Evolutionary conservation across 2,888 invertebrate genomes (phyloP).

Genomic region (Punctoribates punctum): DNA sequence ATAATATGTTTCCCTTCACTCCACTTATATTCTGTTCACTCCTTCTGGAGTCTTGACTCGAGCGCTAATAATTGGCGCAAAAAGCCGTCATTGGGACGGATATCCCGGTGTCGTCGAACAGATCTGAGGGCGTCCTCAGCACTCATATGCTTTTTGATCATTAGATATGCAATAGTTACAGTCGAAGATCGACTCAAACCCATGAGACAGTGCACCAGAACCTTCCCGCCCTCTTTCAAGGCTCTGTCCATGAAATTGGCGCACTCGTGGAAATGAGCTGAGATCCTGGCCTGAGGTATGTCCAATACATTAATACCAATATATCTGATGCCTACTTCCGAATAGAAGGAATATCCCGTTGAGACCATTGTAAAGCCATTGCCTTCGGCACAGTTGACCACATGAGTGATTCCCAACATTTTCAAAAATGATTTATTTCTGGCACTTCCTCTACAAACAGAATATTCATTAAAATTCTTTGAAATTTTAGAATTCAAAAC

Average conservation of each 20-base stretch:
- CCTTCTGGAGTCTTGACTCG: slow-evolving; percentile 49
- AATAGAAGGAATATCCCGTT: slow-evolving; percentile 71
- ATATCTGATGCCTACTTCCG: slow-evolving; percentile 66
- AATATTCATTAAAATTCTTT: neutral
- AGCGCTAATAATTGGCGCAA: slow-evolving; percentile 70
- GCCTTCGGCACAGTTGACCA: slow-evolving; percentile 81
- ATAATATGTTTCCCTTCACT: neutral
- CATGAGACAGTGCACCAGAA: slow-evolving; percentile 74
- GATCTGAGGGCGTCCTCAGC: slow-evolving; percentile 69
- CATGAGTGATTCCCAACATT: slow-evolving; percentile 74
- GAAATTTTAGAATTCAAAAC: neutral
- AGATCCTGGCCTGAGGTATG: slow-evolving; percentile 70
- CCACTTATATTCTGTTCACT: neutral
- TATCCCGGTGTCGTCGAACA: slow-evolving; percentile 67
- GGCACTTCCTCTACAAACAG: slow-evolving; percentile 64
- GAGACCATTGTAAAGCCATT: slow-evolving; percentile 72
- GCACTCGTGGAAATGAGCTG: slow-evolving; percentile 72
- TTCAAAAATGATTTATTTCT: slow-evolving; percentile 69
- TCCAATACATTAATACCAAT: slow-evolving; percentile 77
- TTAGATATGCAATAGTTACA: slow-evolving; percentile 72
- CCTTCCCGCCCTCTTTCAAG: slow-evolving; percentile 70
- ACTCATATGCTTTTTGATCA: slow-evolving; percentile 71
- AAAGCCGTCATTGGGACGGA: slow-evolving; percentile 76
- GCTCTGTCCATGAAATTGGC: slow-evolving; percentile 78
- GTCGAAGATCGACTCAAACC: slow-evolving; percentile 79